phyloP scores from a whole-genome alignment of 2,113 vertebrate species.

The Leuciscus idus region DNA sequence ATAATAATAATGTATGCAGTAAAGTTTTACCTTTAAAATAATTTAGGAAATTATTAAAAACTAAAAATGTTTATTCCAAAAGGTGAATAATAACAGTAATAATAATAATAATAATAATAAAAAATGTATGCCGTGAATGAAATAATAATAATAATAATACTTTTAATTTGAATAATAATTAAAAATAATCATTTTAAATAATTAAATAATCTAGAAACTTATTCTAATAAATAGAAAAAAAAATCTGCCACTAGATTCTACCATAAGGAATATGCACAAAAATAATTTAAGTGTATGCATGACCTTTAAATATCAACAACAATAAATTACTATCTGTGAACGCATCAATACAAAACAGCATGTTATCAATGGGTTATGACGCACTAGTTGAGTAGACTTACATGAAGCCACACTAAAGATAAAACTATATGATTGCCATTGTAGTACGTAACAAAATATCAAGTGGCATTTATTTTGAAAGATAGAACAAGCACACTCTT shows the following conservation, averaged over 20 bases:
- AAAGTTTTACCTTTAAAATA: background rate
- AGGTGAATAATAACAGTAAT: too few species aligned
- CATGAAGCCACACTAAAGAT: background rate
- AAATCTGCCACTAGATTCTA: background rate
- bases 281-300: background rate
- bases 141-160: background rate
- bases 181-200: too few species aligned
- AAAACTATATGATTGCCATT: background rate
- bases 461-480: background rate
- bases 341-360: background rate
- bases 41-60: too few species aligned
- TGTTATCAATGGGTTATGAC: background rate
- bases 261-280: background rate
- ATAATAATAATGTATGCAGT: too few species aligned
- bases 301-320: background rate
- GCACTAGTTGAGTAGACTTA: background rate
- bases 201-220: background rate
- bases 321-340: background rate
- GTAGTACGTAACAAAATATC: background rate
- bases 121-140: background rate
- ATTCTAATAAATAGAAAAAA: too few species aligned
- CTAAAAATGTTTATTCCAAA: too few species aligned
- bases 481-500: background rate
- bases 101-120: too few species aligned
- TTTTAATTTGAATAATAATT: background rate